These are phyloP conservation scores for Dasypogon diadema DNA, from an alignment of 2,888 invertebrate species.

Conservation along the genomic window DNA sequence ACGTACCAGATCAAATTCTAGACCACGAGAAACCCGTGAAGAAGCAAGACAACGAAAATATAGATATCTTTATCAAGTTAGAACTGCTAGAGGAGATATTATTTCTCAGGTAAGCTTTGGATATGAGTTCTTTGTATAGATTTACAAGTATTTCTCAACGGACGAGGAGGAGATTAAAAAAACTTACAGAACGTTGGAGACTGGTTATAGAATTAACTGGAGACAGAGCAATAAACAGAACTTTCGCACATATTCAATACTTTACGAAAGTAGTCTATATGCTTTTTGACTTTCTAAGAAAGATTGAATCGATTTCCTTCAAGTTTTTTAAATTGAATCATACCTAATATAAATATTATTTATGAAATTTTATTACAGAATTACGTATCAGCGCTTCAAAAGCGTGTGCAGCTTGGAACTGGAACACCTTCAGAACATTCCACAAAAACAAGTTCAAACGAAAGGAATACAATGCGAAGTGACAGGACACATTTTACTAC, in stretches of 20 bases:
- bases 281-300: no score
- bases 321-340: no score
- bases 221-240: no score
- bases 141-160: no score
- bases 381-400: slow-evolving; percentile 83
- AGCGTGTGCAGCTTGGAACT: slow-evolving; percentile 75
- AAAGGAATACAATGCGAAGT: slow-evolving; percentile 82
- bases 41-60: slow-evolving; percentile 87
- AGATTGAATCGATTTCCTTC: no score
- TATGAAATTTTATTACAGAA: slow-evolving; percentile 72
- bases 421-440: slow-evolving; percentile 72
- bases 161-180: no score
- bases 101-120: slow-evolving; percentile 84
- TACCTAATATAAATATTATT: no score
- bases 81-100: slow-evolving; percentile 90
- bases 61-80: slow-evolving; percentile 88
- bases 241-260: no score
- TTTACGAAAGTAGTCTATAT: no score
- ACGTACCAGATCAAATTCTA: slow-evolving; percentile 65
- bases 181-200: no score
- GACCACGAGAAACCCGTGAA: slow-evolving; percentile 81
- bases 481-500: slow-evolving; percentile 79
- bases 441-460: slow-evolving; percentile 72
- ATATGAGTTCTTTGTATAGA: no score
- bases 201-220: no score